Evolutionary conservation across 2,797 vertebrate genomes (phyloP).

Genomic region (Podarcis lilfordi): DNA sequence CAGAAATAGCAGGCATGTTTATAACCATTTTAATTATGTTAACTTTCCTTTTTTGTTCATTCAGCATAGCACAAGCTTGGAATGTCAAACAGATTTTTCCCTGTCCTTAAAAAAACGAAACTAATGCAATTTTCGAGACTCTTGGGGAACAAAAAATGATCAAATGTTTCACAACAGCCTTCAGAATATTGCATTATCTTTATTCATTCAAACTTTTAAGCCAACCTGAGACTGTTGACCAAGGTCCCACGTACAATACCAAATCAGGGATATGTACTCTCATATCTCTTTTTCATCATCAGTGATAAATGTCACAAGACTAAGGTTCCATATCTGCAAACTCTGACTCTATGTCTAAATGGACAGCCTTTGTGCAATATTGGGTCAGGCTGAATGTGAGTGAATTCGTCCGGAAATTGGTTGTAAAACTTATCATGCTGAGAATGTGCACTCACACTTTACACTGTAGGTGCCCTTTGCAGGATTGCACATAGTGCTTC

Average conservation of each 20-base stretch:
- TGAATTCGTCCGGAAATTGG: not conserved
- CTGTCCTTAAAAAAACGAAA: not conserved
- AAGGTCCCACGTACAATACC: not conserved
- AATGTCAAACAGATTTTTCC: not conserved
- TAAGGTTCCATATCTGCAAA: not conserved
- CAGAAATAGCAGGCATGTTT: slow-evolving; percentile 42
- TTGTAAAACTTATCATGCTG: not conserved
- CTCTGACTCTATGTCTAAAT: not conserved
- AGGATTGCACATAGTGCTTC: no score
- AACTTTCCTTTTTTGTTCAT: slow-evolving; percentile 31
- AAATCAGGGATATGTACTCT: not conserved
- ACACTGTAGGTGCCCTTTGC: no score
- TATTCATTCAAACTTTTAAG: not conserved
- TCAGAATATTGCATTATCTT: not conserved
- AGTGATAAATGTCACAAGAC: not conserved
- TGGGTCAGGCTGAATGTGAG: not conserved
- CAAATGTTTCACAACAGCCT: not conserved
- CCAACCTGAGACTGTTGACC: not conserved
- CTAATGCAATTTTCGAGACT: not conserved
- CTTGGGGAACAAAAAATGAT: not conserved
- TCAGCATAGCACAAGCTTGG: not conserved
- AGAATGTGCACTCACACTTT: no score
- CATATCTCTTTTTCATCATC: not conserved
- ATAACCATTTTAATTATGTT: slow-evolving; percentile 60
- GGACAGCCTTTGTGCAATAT: not conserved